A percentile compares a stretch with the other conserved stretches of the same genome.
Evolutionary conservation across 2,113 vertebrate species (phyloP).

Genomic region (Tetraodon nigroviridis): DNA sequence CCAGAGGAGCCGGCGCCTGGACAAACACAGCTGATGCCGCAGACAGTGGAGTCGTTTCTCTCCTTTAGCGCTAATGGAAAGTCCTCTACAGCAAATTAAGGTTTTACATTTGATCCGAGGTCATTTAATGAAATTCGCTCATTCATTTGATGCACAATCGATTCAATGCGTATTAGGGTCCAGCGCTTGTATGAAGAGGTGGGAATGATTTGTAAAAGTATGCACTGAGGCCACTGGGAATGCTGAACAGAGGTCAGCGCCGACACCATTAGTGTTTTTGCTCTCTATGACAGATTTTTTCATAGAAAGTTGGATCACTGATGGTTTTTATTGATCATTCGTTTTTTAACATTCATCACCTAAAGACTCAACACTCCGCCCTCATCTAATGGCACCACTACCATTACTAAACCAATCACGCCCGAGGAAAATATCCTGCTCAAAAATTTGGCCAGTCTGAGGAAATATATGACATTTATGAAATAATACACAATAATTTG

Average conservation of each 20-base stretch:
- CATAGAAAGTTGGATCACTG: constrained; percentile 23
- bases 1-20: constrained; percentile 6
- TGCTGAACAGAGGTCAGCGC: constrained; percentile 7
- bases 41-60: constrained; percentile 18
- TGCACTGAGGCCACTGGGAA: not conserved
- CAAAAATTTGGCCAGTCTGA: not conserved
- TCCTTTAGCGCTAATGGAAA: constrained; percentile 3
- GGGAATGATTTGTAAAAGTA: not conserved
- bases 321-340: constrained; percentile 57
- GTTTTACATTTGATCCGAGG: constrained; percentile 20
- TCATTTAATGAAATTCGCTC: not conserved
- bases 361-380: constrained; percentile 23
- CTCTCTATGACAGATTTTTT: constrained; percentile 24
- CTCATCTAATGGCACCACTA: constrained; percentile 29
- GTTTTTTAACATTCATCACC: constrained; percentile 53
- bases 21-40: constrained; percentile 36
- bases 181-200: constrained; percentile 8
- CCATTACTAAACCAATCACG: constrained; percentile 30
- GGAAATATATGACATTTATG: not conserved
- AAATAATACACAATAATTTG: not conserved
- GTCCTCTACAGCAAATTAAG: not conserved
- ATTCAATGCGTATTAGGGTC: not conserved
- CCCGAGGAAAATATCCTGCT: constrained; percentile 16
- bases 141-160: constrained; percentile 1
- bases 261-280: constrained; percentile 24